phyloP scores from a whole-genome alignment of 1,140 invertebrate species.

The Aphelinus certus region DNA sequence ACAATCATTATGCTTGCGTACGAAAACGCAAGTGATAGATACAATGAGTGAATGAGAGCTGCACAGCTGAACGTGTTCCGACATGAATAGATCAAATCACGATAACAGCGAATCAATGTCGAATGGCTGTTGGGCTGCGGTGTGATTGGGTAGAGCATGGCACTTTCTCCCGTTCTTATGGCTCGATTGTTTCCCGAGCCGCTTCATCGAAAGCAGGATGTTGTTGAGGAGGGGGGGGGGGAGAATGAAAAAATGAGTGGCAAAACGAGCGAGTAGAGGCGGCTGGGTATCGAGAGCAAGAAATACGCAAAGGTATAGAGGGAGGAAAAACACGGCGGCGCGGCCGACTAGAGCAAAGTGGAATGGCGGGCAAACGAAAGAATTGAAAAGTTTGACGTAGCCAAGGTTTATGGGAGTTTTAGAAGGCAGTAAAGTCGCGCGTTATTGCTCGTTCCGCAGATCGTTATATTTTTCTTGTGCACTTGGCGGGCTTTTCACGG shows the following conservation, averaged over 20 bases:
- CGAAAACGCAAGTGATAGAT: too few species aligned
- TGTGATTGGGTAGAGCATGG: too few species aligned
- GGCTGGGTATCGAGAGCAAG: too few species aligned
- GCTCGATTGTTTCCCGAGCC: too few species aligned
- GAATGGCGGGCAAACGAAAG: slow-evolving; percentile 45
- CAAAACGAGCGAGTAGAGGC: background rate
- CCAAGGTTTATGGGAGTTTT: slow-evolving; percentile 61
- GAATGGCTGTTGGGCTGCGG: too few species aligned
- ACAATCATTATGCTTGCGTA: too few species aligned
- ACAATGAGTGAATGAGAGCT: too few species aligned
- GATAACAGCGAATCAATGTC: too few species aligned
- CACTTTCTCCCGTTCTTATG: too few species aligned
- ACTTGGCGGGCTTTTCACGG: slow-evolving; percentile 38
- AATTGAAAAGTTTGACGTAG: slow-evolving; percentile 64
- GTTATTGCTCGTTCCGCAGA: slow-evolving; percentile 58
- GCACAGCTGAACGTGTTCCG: too few species aligned
- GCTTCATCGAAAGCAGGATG: too few species aligned
- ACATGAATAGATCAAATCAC: too few species aligned
- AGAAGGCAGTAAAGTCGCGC: slow-evolving; percentile 61
- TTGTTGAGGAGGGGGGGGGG: background rate
- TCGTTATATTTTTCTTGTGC: slow-evolving; percentile 60
- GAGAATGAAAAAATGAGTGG: background rate
- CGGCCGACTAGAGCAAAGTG: background rate
- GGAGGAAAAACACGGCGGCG: slow-evolving; percentile 1
- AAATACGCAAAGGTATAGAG: background rate